Base-by-base conservation (phyloP, 2,113 vertebrate species). In the Meleagris gallopavo region DNA sequence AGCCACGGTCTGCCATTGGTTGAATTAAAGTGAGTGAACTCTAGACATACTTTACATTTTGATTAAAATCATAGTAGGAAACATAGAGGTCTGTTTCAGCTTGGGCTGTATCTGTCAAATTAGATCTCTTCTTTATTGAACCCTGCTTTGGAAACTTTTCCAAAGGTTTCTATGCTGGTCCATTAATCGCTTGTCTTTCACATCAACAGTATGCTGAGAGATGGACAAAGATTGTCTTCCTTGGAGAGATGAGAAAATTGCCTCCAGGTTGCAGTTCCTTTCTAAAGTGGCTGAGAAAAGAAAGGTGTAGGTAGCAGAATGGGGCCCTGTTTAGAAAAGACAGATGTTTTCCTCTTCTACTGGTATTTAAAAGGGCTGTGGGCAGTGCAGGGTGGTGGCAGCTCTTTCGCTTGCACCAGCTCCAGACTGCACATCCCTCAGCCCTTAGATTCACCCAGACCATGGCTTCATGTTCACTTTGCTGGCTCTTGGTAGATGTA, bases 1-100 rank as follows among this genome's bases (percentile, higher is more conserved):
- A 96, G 62, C 90, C 78, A 57, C 65, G 76, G 61, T 79, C 64
- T 86, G 77, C 81, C 62, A 83, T 3, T 90, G 80, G 94, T 92
- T 93, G 57, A 45, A 71, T 82, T 65, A 75, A 67, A n/a, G 54
- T 18, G 78, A 86, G n/a, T 72, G 55, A 91, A 93, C 38, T 58
- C 13, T 34, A 77, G 57, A 72, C 78, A 43, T 67, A 21, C 76
- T 77, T 17, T 46, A 34, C 30, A 12, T 88, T 95, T 95, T 65
- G 93, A 88, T 89, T 88, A 86, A 89, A 91, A 84, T 11, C 61
- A 10, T 2, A 10, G 75, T 34, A n/a, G 80, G 48, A 41, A 71
- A 16, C 46, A n/a, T n/a, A 81, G 94, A 83, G 52, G 43, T 38
- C 38, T 74, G 85, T 46, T 91, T 61, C 45, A 75, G 69, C 54